Evolutionary conservation across 2,797 vertebrate species (phyloP), one percentile per base, ranked within the genome.

Genomic region (Lutjanus argentimaculatus): DNA sequence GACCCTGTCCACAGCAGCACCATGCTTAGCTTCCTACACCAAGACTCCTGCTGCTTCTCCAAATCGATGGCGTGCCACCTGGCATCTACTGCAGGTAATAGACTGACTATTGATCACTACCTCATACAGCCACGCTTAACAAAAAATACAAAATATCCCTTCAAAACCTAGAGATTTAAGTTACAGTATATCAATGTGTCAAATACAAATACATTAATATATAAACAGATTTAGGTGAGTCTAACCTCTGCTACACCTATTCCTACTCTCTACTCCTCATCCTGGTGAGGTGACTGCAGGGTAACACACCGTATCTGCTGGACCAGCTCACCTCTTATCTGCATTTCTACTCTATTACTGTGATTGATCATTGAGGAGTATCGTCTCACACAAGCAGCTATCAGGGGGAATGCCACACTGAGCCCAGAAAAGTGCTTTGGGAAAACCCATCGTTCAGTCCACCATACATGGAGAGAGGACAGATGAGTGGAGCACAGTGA

Each of bases 371-470:
- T 55, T 68, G n/a, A 42, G 3, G 64, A 67, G 77, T 58, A 36
- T 55, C 40, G 21, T 66, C 40, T 79, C 53, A 62, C 25, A 45
- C 57, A 17, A 72, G 56, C 53, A 78, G 61, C 45, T 43, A 68
- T 22, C n/a, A 11, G 46, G 48, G 56, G 45, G 56, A 64, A 82
- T 40, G n/a, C 46, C 48, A 21, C 40, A 19, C 46, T 2, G 16
- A 74, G 67, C n/a, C 64, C 22, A 21, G 64, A 51, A 69, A 75
- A 72, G 42, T 16, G 53, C 51, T 74, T 8, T 72, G 66, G 75
- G 53, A 65, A 81, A 49, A 55, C 74, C 52, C 36, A 42, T 55
- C 2, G 0, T 22, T 22, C 15, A 19, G 12, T 68, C n/a, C 51
- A 49, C 45, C 64, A 48, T 58, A 75, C 57, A 55, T 43, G 45